Evolutionary conservation across 1,140 invertebrate species (phyloP).

Genomic region (Papilio polytes): DNA sequence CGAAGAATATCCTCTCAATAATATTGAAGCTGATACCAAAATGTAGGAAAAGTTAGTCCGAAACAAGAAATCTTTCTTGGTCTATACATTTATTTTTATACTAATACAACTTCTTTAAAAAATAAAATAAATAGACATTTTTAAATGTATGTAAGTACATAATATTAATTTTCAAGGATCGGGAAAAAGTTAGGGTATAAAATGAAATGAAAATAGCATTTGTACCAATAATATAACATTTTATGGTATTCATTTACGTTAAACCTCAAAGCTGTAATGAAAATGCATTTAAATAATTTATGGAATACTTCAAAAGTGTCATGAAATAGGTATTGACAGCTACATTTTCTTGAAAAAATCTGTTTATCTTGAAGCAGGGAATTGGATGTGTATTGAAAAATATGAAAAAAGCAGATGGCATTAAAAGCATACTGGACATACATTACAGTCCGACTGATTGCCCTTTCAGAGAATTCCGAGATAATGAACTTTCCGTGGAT

Average conservation of each 20-base stretch:
- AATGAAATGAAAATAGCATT: too few species aligned
- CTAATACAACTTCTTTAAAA: background rate
- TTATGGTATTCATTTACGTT: background rate
- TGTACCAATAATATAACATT: too few species aligned
- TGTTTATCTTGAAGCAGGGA: background rate
- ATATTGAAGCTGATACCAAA: constrained; percentile 19
- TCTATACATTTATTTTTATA: background rate
- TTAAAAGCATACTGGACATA: constrained; percentile 46
- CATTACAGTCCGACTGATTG: constrained; percentile 62
- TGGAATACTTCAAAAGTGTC: background rate
- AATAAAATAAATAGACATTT: background rate
- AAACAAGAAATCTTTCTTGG: constrained; percentile 29
- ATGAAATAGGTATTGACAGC: background rate
- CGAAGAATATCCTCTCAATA: constrained; percentile 15
- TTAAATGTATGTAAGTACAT: too few species aligned
- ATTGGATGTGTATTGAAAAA: constrained; percentile 40
- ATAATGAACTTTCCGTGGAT: constrained; percentile 69
- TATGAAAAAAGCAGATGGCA: constrained; percentile 58
- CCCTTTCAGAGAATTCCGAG: constrained; percentile 74
- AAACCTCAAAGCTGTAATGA: constrained; percentile 46
- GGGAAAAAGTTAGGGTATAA: too few species aligned
- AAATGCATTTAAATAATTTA: background rate
- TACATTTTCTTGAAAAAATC: background rate
- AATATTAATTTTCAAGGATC: too few species aligned
- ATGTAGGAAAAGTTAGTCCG: constrained; percentile 3